These are phyloP conservation scores for Agelastica alni DNA, from an alignment of 2,888 invertebrate genomes.

Conservation along the genomic window DNA sequence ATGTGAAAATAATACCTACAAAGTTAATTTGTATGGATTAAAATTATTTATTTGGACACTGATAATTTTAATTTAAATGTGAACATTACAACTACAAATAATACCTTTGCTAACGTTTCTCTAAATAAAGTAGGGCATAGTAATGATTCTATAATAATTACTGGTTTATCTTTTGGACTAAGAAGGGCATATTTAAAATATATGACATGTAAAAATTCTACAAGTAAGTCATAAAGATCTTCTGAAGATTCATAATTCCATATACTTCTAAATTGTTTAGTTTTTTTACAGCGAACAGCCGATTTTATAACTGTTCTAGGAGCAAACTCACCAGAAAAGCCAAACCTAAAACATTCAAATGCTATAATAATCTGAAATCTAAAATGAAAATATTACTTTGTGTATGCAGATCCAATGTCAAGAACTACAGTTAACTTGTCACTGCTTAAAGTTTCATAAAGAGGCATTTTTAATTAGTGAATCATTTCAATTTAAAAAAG, in stretches of 20 bases:
- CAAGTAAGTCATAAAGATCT: conserved; percentile 82
- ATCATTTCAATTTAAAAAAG: background rate
- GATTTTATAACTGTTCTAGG: conserved; percentile 88
- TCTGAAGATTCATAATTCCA: conserved; percentile 67
- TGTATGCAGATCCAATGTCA: conserved; percentile 89
- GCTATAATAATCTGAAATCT: background rate
- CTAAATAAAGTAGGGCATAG: conserved; percentile 80
- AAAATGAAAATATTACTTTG: conserved; percentile 68
- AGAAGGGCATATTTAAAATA: conserved; percentile 91
- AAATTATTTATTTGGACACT: background rate
- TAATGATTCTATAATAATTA: conserved; percentile 90
- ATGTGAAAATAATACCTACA: conserved; percentile 73
- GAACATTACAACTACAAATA: background rate
- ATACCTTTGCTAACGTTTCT: conserved; percentile 84
- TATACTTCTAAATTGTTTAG: conserved; percentile 65
- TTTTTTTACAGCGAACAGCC: conserved; percentile 70
- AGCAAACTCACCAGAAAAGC: conserved; percentile 86
- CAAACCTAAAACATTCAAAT: conserved; percentile 67
- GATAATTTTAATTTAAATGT: background rate
- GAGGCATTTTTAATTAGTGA: conserved; percentile 62
- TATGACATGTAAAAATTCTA: conserved; percentile 83
- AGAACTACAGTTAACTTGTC: conserved; percentile 83
- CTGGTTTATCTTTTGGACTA: conserved; percentile 90
- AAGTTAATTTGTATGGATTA: conserved; percentile 15
- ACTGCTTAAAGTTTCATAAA: conserved; percentile 84